Conservation (phyloP, 2,113 vertebrate genomes). For the Tachycineta bicolor region DNA sequence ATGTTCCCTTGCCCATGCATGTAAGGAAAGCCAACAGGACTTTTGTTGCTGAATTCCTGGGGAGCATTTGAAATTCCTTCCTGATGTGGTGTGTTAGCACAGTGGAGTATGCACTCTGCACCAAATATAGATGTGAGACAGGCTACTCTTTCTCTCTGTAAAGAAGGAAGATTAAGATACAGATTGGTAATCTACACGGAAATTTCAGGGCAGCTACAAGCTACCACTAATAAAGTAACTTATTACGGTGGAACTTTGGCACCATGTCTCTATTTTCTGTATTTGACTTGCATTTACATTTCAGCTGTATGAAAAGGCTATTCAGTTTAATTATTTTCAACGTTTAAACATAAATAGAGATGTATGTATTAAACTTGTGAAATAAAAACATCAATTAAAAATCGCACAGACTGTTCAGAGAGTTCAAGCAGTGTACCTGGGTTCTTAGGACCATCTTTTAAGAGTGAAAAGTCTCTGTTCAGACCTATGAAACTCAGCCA, state of each 20-base stretch:
- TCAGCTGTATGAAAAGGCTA: background rate
- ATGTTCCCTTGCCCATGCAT: background rate
- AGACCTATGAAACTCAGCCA: background rate
- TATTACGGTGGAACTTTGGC: background rate
- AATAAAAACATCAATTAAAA: background rate
- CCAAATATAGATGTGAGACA: constrained; percentile 46
- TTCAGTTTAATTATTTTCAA: background rate
- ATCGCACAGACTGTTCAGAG: background rate
- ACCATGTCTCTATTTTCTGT: background rate
- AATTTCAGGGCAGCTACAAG: background rate
- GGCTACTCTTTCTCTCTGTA: background rate
- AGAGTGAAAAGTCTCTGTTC: background rate
- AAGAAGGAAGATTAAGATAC: background rate
- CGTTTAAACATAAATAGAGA: background rate
- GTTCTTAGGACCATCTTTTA: background rate
- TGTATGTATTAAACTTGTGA: background rate
- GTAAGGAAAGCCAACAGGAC: constrained; percentile 25
- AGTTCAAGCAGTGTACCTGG: background rate
- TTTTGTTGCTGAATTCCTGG: constrained; percentile 36
- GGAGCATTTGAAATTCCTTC: constrained; percentile 59
- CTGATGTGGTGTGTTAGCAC: constrained; percentile 41
- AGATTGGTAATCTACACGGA: background rate
- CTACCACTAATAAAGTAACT: background rate
- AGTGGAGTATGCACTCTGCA: background rate
- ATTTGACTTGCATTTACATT: background rate